Evolutionary conservation across 2,113 vertebrate genomes (phyloP).

Genomic region (Mungos mungo): DNA sequence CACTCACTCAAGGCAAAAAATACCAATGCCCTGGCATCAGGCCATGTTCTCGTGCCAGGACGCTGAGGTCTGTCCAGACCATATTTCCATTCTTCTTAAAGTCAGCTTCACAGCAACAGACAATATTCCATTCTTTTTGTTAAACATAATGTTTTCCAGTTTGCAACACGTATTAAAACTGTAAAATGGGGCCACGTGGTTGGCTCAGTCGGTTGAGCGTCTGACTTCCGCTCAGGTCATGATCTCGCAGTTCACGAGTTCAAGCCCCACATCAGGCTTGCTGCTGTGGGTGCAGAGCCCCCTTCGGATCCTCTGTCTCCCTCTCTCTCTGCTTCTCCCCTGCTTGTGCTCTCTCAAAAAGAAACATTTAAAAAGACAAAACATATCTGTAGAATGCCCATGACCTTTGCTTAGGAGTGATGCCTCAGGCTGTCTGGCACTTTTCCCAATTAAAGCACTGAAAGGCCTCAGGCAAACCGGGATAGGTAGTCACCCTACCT

Average conservation of each 20-base stretch:
- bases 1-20: background rate
- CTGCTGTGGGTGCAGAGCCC: too few relatives aligned
- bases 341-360: too few relatives aligned
- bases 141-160: conserved; percentile 24
- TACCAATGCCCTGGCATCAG: background rate
- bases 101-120: background rate
- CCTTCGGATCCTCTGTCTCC: too few relatives aligned
- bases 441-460: background rate
- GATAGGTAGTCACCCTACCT: background rate
- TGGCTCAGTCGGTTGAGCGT: too few relatives aligned
- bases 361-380: too few relatives aligned
- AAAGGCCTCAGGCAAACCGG: background rate
- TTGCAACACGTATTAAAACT: background rate
- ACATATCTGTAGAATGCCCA: background rate
- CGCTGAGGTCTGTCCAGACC: background rate
- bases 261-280: too few relatives aligned
- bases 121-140: background rate
- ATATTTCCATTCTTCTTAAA: conserved; percentile 16
- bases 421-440: background rate
- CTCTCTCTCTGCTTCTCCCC: too few relatives aligned
- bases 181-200: too few relatives aligned
- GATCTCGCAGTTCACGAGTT: too few relatives aligned
- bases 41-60: background rate
- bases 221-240: too few relatives aligned
- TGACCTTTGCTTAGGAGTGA: background rate